Conservation (phyloP, 2,797 vertebrate genomes). For the Gymnoscopelus braueri region DNA sequence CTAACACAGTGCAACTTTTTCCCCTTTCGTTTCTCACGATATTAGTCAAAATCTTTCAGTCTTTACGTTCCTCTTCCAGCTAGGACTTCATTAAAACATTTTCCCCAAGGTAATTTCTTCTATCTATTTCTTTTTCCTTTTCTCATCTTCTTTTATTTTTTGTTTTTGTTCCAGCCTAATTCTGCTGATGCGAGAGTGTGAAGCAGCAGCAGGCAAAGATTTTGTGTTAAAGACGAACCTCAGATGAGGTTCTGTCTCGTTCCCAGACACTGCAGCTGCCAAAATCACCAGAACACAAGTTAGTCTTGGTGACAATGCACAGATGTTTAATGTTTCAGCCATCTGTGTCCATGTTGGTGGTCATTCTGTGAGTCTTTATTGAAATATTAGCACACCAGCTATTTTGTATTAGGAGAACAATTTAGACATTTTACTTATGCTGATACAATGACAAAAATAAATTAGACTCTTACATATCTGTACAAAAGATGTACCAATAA, state of each 20-base stretch:
- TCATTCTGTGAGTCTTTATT: no score
- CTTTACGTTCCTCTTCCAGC: no score
- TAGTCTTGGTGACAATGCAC: neutral
- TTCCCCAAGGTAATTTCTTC: neutral
- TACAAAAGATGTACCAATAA: no score
- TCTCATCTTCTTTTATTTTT: slow-evolving; percentile 14
- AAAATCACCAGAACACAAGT: slow-evolving; percentile 1
- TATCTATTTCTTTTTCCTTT: neutral
- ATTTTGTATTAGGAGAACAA: no score
- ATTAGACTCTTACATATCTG: no score
- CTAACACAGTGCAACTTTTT: neutral
- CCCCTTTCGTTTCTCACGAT: slow-evolving; percentile 17
- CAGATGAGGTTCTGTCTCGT: no score
- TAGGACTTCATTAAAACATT: neutral
- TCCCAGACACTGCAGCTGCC: slow-evolving; percentile 9
- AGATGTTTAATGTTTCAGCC: neutral
- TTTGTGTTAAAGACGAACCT: slow-evolving; percentile 31
- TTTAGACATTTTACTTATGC: no score
- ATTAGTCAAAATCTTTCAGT: no score
- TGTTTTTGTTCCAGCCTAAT: neutral
- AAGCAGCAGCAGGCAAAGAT: slow-evolving; percentile 16
- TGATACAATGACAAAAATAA: no score
- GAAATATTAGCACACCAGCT: no score
- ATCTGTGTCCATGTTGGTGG: neutral
- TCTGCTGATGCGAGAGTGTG: slow-evolving; percentile 21